Conservation (phyloP, 2,113 vertebrate genomes). For the Zingel zingel region DNA sequence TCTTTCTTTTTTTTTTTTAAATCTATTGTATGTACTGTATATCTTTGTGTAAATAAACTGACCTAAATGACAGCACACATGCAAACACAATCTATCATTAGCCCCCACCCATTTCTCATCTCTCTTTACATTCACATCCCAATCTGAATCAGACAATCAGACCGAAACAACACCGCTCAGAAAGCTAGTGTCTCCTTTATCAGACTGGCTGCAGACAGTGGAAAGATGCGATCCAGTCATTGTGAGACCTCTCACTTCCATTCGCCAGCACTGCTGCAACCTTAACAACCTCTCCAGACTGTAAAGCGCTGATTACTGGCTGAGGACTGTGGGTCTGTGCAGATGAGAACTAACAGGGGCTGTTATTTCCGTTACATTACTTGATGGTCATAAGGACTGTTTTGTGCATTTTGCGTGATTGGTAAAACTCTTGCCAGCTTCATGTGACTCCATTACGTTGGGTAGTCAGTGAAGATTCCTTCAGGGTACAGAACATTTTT, state of each 20-base stretch:
- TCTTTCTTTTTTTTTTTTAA: no score
- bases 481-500: conserved; percentile 20
- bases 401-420: conserved; percentile 59
- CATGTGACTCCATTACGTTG: conserved; percentile 68
- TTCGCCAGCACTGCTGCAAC: conserved; percentile 42
- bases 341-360: conserved; percentile 22
- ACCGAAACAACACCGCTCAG: conserved; percentile 22
- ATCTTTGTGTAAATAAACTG: no score
- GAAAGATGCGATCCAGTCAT: conserved; percentile 55
- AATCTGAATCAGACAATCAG: conserved; percentile 47
- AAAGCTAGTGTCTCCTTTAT: conserved; percentile 67
- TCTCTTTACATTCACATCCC: conserved; percentile 35
- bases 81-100: conserved; percentile 22
- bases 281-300: conserved; percentile 51
- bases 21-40: no score
- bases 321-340: conserved; percentile 15
- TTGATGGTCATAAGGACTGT: conserved; percentile 60
- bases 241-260: conserved; percentile 50
- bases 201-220: conserved; percentile 65
- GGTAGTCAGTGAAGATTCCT: conserved; percentile 15
- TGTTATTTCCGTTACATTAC: conserved; percentile 63
- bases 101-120: not conserved
- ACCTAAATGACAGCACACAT: conserved; percentile 4
- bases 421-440: conserved; percentile 52
- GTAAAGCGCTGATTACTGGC: conserved; percentile 36